Conservation (phyloP, 2,888 invertebrate species). For the Lepidochrysops patricia region DNA sequence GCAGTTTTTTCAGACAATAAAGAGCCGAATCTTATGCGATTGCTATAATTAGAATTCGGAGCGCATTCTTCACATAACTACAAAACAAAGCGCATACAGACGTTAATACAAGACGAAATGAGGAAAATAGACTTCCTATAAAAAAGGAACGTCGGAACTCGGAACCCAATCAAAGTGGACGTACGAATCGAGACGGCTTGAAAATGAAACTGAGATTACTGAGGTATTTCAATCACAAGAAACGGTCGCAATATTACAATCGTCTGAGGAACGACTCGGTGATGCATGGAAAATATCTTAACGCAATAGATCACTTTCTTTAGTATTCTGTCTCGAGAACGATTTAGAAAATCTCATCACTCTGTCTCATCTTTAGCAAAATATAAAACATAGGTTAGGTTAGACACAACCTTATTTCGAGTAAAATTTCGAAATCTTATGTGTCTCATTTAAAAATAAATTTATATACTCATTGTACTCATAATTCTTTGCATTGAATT, state of each 20-base stretch:
- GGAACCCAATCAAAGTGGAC: not conserved
- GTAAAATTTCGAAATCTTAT: not conserved
- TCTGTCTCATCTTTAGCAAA: no score
- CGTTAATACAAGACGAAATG: not conserved
- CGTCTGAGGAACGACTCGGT: conserved; percentile 16
- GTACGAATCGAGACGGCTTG: not conserved
- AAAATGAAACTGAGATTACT: not conserved
- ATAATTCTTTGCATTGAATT: no score
- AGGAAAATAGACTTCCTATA: not conserved
- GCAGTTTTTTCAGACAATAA: not conserved
- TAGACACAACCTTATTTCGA: not conserved
- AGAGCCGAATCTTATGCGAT: not conserved
- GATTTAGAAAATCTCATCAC: not conserved
- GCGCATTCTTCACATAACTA: not conserved
- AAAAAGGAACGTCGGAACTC: not conserved
- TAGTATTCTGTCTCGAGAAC: not conserved
- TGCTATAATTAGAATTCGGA: not conserved
- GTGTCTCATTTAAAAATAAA: no score
- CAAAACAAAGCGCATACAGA: not conserved
- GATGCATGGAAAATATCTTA: conserved; percentile 31
- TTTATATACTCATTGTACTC: no score
- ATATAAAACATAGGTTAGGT: no score
- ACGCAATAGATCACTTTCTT: conserved; percentile 22
- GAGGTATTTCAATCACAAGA: conserved; percentile 15
- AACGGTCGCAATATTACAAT: not conserved